These are phyloP conservation scores for Sesamia inferens DNA, from an alignment of 2,888 invertebrate species.

Conservation along the genomic window DNA sequence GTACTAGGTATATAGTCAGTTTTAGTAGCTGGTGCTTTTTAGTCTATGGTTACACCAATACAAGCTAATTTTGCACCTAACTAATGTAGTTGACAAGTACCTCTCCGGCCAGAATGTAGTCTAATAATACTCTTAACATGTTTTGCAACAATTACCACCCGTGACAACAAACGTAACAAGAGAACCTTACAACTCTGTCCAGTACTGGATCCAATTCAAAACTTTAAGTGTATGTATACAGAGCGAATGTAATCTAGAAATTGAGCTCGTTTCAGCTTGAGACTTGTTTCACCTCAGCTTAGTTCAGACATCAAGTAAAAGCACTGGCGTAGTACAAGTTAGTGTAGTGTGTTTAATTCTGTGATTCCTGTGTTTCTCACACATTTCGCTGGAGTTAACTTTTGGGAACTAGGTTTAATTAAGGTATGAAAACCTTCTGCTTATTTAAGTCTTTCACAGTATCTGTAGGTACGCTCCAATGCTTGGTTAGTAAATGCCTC, in stretches of 20 bases:
- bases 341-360: constrained; percentile 53
- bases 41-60: neutral
- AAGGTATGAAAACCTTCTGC: constrained; percentile 5
- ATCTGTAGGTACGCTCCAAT: constrained; percentile 4
- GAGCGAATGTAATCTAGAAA: constrained; percentile 57
- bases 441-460: neutral
- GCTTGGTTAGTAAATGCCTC: neutral
- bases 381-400: constrained; percentile 32
- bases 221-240: constrained; percentile 40
- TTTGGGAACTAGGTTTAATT: constrained; percentile 32
- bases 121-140: neutral
- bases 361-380: constrained; percentile 52
- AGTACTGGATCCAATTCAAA: constrained; percentile 38
- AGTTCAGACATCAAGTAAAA: constrained; percentile 48
- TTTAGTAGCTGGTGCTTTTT: neutral
- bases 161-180: constrained; percentile 7
- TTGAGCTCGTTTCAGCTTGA: constrained; percentile 45
- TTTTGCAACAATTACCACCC: constrained; percentile 8
- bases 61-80: neutral
- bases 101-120: neutral
- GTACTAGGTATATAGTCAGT: no score
- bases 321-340: constrained; percentile 46
- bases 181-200: constrained; percentile 13
- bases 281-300: constrained; percentile 55
- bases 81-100: neutral